These are phyloP conservation scores for Macaca nemestrina DNA, from an alignment of 2,113 vertebrate species.

Conservation along the genomic window DNA sequence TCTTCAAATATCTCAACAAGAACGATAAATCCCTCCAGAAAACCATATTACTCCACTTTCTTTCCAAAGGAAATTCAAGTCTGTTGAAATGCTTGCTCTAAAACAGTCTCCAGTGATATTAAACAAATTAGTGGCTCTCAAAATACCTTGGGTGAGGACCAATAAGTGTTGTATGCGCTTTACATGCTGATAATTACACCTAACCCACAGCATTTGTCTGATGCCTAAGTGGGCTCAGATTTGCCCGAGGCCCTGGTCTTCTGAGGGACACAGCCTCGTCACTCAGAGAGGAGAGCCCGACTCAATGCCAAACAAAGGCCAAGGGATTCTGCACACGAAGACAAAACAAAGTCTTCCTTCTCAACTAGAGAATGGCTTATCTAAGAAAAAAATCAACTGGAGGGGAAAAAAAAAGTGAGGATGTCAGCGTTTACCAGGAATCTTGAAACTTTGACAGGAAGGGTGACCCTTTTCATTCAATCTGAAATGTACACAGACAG, in stretches of 20 bases:
- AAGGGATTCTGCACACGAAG: background rate
- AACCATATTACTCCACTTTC: background rate
- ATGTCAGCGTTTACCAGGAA: background rate
- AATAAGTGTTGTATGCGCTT: fast-evolving
- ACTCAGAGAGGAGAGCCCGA: background rate
- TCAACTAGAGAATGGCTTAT: background rate
- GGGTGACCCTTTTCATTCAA: background rate
- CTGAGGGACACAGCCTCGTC: fast-evolving
- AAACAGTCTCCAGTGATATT: background rate
- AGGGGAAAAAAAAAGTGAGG: background rate
- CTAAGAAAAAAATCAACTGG: background rate
- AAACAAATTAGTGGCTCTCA: background rate
- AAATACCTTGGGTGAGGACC: background rate
- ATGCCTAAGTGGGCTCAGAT: fast-evolving
- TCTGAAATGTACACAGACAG: background rate
- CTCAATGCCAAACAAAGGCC: background rate
- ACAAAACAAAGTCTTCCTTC: background rate
- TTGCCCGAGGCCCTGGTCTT: fast-evolving
- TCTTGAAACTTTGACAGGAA: background rate
- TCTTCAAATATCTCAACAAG: background rate
- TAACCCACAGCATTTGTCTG: background rate
- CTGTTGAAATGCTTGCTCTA: background rate
- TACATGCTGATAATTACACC: background rate
- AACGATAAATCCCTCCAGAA: background rate
- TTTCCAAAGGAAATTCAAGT: background rate